Percentiles rank a stretch among this genome's conserved stretches.
These are phyloP conservation scores for Hipparchia semele DNA, from an alignment of 2,888 invertebrate species.

Conservation along the genomic window DNA sequence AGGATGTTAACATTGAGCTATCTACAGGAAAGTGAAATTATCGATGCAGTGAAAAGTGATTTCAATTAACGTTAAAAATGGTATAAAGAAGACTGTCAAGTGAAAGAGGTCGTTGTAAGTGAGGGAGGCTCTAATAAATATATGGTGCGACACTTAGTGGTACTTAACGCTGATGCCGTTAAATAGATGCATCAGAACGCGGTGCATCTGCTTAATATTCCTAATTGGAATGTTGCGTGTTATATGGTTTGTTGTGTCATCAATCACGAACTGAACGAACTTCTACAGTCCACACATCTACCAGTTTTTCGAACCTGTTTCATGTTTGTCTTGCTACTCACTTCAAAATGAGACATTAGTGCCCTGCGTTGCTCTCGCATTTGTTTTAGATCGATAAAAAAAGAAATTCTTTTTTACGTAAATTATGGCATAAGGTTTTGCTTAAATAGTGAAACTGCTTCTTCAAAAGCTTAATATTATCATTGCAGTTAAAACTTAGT, in stretches of 20 bases:
- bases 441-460: too few relatives aligned
- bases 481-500: too few relatives aligned
- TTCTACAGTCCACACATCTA: constrained; percentile 4
- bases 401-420: background rate
- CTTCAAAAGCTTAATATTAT: too few relatives aligned
- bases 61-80: constrained; percentile 63
- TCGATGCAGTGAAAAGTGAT: constrained; percentile 64
- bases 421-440: background rate
- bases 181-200: constrained; percentile 72
- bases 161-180: constrained; percentile 71
- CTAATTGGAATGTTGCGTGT: constrained; percentile 64
- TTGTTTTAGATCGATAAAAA: background rate
- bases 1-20: constrained; percentile 38
- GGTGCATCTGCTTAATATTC: constrained; percentile 68
- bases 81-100: constrained; percentile 57
- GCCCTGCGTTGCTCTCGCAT: background rate
- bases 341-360: background rate
- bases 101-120: constrained; percentile 59
- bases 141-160: constrained; percentile 74
- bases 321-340: background rate
- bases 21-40: constrained; percentile 53
- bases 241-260: constrained; percentile 38
- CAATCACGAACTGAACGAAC: constrained; percentile 28
- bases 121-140: constrained; percentile 64
- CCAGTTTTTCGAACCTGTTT: constrained; percentile 8